phyloP scores from a whole-genome alignment of 2,113 vertebrate genomes.

The Acrocephalus kingi region DNA sequence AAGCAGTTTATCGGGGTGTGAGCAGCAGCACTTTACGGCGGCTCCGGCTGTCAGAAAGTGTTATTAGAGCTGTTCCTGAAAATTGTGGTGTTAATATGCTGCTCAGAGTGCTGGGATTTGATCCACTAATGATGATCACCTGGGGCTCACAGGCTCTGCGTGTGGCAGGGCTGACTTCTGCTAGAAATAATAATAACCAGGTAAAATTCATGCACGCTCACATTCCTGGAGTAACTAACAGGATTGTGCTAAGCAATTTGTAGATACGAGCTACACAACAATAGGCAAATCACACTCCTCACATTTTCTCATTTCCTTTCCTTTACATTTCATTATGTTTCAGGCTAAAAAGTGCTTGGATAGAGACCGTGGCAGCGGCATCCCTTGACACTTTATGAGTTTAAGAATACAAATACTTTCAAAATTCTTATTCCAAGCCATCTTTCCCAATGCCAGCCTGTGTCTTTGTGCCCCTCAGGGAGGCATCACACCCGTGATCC shows the following conservation, averaged over 20 bases:
- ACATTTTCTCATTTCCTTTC: not conserved
- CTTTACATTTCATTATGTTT: not conserved
- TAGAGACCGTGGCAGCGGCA: not conserved
- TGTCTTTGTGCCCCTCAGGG: not conserved
- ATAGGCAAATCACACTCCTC: not conserved
- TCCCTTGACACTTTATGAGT: not conserved
- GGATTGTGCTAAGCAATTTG: not conserved
- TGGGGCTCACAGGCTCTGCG: not conserved
- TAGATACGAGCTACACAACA: not conserved
- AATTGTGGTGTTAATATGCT: slow-evolving; percentile 20
- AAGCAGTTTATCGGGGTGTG: not conserved
- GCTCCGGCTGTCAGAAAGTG: not conserved
- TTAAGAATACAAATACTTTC: not conserved
- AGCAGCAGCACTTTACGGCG: not conserved
- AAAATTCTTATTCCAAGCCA: not conserved
- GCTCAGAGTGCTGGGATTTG: not conserved
- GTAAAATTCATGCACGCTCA: not conserved
- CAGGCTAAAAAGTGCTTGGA: not conserved
- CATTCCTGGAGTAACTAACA: not conserved
- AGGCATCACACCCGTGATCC: not conserved
- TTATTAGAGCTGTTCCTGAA: not conserved
- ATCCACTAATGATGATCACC: not conserved
- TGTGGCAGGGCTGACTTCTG: not conserved
- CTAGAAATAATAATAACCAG: not conserved
- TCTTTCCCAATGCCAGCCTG: not conserved